These are phyloP conservation scores for Montipora efflorescens DNA, from an alignment of 64 coral and sea anemone genomes.

Conservation along the genomic window DNA sequence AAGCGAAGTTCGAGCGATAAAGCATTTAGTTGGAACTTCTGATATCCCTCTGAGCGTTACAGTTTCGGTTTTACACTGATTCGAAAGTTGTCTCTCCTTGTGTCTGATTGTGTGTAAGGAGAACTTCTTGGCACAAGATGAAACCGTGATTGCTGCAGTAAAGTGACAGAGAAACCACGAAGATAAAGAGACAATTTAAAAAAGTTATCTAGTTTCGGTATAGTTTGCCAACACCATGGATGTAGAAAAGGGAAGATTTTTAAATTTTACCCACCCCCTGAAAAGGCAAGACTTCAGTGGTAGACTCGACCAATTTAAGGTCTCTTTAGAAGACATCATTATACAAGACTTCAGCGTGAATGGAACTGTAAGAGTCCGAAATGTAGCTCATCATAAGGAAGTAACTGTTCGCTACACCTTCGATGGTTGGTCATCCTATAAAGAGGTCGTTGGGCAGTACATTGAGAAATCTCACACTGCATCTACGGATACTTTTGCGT, in stretches of 20 bases:
- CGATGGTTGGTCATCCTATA: constrained; percentile 72
- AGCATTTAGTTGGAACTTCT: too few relatives aligned
- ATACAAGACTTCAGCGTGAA: constrained; percentile 66
- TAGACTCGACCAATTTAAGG: constrained; percentile 68
- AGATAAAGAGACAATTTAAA: too few relatives aligned
- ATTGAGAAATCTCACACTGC: constrained; percentile 64
- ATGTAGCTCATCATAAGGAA: constrained; percentile 82
- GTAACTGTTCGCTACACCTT: constrained; percentile 85
- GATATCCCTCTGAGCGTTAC: too few relatives aligned
- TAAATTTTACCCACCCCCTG: constrained; percentile 88
- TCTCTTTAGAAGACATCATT: constrained; percentile 78
- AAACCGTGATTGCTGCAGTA: too few relatives aligned
- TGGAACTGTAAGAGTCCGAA: constrained; percentile 86
- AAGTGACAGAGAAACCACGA: too few relatives aligned
- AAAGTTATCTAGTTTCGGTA: too few relatives aligned
- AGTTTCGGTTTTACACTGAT: too few relatives aligned
- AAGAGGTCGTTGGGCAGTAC: constrained; percentile 65
- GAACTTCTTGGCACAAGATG: too few relatives aligned
- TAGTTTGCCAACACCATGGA: neutral
- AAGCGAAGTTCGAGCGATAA: too few relatives aligned
- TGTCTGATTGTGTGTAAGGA: too few relatives aligned
- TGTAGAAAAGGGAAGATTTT: constrained; percentile 51
- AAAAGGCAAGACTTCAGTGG: constrained; percentile 65
- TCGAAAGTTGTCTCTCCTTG: too few relatives aligned
- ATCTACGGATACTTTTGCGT: constrained; percentile 81